Evolutionary conservation across 2,113 vertebrate species (phyloP).

Genomic region (Melanotaenia duboulayi): DNA sequence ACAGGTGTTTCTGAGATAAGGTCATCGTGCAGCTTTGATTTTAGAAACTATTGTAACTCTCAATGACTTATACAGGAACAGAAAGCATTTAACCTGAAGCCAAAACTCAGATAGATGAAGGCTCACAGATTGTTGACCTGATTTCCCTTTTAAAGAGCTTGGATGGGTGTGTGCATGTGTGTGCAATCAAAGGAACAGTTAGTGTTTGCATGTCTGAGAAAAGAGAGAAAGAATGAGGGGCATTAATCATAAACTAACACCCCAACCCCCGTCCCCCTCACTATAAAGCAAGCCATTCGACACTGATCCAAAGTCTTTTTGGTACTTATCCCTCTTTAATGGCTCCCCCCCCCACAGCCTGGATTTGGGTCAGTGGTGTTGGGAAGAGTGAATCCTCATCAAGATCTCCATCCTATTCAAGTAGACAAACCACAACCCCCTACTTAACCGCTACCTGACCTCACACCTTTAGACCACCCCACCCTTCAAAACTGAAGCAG

Average conservation of each 20-base stretch:
- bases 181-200: constrained; percentile 12
- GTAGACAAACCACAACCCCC: neutral
- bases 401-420: constrained; percentile 12
- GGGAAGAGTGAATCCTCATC: constrained; percentile 38
- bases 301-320: constrained; percentile 67
- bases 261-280: constrained; percentile 25
- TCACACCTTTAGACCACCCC: constrained; percentile 2
- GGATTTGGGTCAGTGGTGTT: constrained; percentile 64
- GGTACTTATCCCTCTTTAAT: constrained; percentile 63
- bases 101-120: constrained; percentile 63
- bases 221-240: constrained; percentile 61
- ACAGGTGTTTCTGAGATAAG: neutral
- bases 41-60: constrained; percentile 34
- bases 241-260: constrained; percentile 68
- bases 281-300: constrained; percentile 47
- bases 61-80: constrained; percentile 25
- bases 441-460: constrained; percentile 6
- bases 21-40: constrained; percentile 3
- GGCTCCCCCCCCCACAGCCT: constrained; percentile 25
- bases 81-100: constrained; percentile 59
- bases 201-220: constrained; percentile 34
- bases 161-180: constrained; percentile 35
- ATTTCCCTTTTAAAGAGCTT: constrained; percentile 74
- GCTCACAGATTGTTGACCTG: constrained; percentile 77
- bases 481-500: constrained; percentile 13